Evolutionary conservation across 1,140 invertebrate species (phyloP), one percentile per base, ranked within the genome.

Genomic region (Arion vulgaris): DNA sequence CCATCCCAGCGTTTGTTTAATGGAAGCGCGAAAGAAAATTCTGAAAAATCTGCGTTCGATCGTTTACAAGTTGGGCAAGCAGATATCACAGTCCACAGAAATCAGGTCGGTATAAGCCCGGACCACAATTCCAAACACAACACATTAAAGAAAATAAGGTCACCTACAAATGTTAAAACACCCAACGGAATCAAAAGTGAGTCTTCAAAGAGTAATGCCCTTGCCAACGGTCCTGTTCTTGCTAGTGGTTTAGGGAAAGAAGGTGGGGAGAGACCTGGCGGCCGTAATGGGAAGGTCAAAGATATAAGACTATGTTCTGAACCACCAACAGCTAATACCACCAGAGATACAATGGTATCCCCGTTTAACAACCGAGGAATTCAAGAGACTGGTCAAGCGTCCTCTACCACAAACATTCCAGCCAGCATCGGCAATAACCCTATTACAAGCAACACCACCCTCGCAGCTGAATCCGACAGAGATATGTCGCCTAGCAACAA

Each of bases 221-320:
- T 19, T 28, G 45, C 73, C 1, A 75, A 75, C 45, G 73, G 73
- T 28, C 62, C 28, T 5, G 2, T 39, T 23, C n/a, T n/a, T n/a
- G n/a, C n/a, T n/a, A n/a, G n/a, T n/a, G n/a, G n/a, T n/a, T n/a
- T n/a, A n/a, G n/a, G n/a, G n/a, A n/a, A n/a, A 28, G 38, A 78
- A 66, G 34, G 2, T 4, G 49, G 34, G 4, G 66, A 71, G 2
- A 45, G 45, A 32, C 4, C 68, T 9, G 57, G 1, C 5, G 15
- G 71, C n/a, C 4, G 66, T 15, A 45, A 5, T n/a, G 11, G 13
- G n/a, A 71, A 49, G 23, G 38, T 34, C 2, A 28, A 34, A 7
- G 78, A 80, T 19, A 34, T 32, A 7, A 26, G 78, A n/a, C 62
- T 80, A n/a, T 80, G 78, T 28, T 80, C 78, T n/a, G 78, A 80